Conservation (phyloP, 2,113 vertebrate species). For the Tinamus guttatus region DNA sequence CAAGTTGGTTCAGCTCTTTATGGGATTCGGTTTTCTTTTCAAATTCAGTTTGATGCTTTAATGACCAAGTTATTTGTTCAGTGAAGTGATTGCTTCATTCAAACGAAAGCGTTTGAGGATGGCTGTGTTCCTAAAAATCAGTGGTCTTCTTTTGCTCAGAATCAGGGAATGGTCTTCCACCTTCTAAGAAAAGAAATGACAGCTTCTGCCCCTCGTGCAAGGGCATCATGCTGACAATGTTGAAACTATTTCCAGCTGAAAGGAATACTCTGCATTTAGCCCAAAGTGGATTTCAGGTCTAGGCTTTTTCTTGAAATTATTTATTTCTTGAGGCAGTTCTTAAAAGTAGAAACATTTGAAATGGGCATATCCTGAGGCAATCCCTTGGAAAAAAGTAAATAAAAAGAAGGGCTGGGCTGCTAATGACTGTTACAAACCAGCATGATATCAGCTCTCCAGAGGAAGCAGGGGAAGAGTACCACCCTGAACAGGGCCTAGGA, state of each 20-base stretch:
- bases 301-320: neutral
- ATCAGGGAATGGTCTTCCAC: neutral
- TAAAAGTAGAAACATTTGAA: neutral
- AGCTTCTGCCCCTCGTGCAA: neutral
- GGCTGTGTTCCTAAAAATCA: neutral
- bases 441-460: conserved; percentile 43
- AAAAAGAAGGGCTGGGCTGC: neutral
- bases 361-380: neutral
- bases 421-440: conserved; percentile 10
- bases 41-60: neutral
- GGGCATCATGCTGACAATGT: neutral
- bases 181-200: neutral
- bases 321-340: neutral
- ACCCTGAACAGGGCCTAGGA: neutral
- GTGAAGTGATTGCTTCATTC: neutral
- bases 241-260: neutral
- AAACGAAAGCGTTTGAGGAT: neutral
- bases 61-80: neutral
- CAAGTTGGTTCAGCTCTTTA: neutral
- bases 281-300: neutral
- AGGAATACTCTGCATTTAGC: neutral
- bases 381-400: neutral
- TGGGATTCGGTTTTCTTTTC: neutral
- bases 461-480: conserved; percentile 11
- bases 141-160: neutral